Percentiles rank a stretch among this genome's conserved stretches.
Evolutionary conservation across 2,888 invertebrate species (phyloP).

Genomic region (Dicyrtomina minuta): DNA sequence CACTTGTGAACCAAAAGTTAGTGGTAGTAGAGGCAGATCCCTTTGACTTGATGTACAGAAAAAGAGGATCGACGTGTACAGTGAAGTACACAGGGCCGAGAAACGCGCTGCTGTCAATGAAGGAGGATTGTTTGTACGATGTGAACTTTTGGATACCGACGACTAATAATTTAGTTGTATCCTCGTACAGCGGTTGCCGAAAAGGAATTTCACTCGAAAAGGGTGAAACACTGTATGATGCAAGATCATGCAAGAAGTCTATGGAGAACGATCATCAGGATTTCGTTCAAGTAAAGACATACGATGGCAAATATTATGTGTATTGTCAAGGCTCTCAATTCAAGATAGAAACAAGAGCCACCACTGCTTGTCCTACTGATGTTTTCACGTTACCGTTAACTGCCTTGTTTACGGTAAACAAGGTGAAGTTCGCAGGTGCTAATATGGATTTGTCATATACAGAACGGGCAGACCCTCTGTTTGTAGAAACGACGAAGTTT

Average conservation of each 20-base stretch:
- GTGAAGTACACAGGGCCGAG: constrained; percentile 33
- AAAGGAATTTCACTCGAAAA: background rate
- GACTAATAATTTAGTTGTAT: constrained; percentile 4
- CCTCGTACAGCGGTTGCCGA: constrained; percentile 23
- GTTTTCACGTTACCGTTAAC: constrained; percentile 4
- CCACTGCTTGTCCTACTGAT: background rate
- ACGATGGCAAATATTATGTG: background rate
- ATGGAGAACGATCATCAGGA: constrained; percentile 25
- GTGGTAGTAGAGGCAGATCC: constrained; percentile 31
- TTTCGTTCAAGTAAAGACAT: constrained; percentile 35
- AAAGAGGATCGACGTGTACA: constrained; percentile 29
- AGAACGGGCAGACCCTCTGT: background rate
- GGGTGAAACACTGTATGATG: background rate
- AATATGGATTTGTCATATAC: background rate
- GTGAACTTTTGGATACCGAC: background rate
- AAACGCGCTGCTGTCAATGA: constrained; percentile 16
- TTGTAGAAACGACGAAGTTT: background rate
- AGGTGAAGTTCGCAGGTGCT: background rate
- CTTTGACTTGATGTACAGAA: constrained; percentile 22
- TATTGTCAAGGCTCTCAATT: constrained; percentile 17
- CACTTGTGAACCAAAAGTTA: constrained; percentile 10
- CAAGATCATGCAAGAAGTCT: background rate
- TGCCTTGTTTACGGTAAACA: background rate
- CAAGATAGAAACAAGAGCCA: background rate
- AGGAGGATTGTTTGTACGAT: constrained; percentile 21